Conservation (phyloP, 53 echinoderm and acorn worm species). For the Echinarachnius parma region DNA sequence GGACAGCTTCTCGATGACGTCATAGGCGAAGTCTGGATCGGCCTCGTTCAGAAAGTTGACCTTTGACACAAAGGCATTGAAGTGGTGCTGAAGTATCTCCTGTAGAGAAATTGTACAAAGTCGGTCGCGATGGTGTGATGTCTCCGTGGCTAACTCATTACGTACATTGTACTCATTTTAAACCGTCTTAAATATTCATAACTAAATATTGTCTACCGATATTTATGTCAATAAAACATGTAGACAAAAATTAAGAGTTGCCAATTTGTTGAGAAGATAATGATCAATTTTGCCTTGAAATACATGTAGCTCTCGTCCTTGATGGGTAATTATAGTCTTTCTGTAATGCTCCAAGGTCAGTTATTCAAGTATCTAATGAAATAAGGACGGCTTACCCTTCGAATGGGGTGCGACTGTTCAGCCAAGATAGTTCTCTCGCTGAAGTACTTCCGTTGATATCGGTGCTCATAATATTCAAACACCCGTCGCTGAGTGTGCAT, state of each 20-base stretch:
- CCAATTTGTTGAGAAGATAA: not conserved
- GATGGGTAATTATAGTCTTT: too few species aligned
- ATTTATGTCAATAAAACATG: too few species aligned
- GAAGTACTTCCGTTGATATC: conserved; percentile 93
- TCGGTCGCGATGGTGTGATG: too few species aligned
- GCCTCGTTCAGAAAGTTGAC: conserved; percentile 86
- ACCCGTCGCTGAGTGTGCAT: conserved; percentile 74
- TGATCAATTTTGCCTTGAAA: not conserved
- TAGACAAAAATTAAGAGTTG: not conserved
- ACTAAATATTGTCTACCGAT: too few species aligned
- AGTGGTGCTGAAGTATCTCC: conserved; percentile 80
- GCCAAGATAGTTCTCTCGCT: conserved; percentile 68
- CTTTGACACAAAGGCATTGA: conserved; percentile 74
- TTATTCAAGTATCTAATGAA: too few species aligned
- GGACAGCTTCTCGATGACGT: conserved; percentile 82
- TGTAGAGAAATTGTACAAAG: too few species aligned
- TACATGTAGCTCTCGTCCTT: not conserved
- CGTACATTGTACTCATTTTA: too few species aligned
- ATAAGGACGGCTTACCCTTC: conserved; percentile 55
- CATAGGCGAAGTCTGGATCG: conserved; percentile 70
- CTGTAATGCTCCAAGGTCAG: too few species aligned
- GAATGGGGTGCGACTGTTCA: conserved; percentile 79
- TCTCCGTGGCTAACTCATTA: too few species aligned
- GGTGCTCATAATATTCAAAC: conserved; percentile 87
- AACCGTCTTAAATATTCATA: too few species aligned